Base-by-base conservation (phyloP, 2,113 vertebrate genomes). In the Coturnix japonica region DNA sequence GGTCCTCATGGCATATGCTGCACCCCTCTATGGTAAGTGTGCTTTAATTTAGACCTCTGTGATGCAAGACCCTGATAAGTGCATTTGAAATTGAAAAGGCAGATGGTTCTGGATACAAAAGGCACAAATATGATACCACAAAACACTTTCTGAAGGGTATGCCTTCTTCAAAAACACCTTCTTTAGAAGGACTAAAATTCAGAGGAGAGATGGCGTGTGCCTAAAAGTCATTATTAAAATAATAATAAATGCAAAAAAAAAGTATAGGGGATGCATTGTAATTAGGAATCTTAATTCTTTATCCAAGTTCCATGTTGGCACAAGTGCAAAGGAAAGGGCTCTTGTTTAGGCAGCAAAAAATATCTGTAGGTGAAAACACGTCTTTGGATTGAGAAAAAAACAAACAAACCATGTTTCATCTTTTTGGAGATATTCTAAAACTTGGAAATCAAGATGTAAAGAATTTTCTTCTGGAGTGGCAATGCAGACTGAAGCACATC, bases 131-230 rank as follows among this genome's bases (percentile, higher is more conserved):
- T 0, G n/a, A 77, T 82, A 94, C 91, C 82, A 5, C 91, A 95
- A 85, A 92, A 81, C 83, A 46, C 61, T 51, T 87, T 91, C 64
- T 95, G 87, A 82, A 81, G 88, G 85, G 95, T 1, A 84, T 77
- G 89, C 75, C 93, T 87, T 93, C 89, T 96, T 94, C 91, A 96
- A 95, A 94, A 61, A 87, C 81, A 92, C 75, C 81, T 93, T 92
- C 84, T 66, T 94, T 85, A 91, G 78, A 87, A 91, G 91, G 92
- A 85, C 85, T 87, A 81, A 91, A 80, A 93, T 91, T 87, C 75
- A 95, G 64, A 35, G 80, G 87, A 88, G 53, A 94, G 77, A 39
- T 11, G 0, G 92, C 60, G 33, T 71, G 56, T 66, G 81, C 85
- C 87, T 94, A 81, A 64, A 41, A 89, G 77, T 73, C 72, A 82